phyloP scores from a whole-genome alignment of 92 coral and sea anemone species.

The Zoanthus gigantus region DNA sequence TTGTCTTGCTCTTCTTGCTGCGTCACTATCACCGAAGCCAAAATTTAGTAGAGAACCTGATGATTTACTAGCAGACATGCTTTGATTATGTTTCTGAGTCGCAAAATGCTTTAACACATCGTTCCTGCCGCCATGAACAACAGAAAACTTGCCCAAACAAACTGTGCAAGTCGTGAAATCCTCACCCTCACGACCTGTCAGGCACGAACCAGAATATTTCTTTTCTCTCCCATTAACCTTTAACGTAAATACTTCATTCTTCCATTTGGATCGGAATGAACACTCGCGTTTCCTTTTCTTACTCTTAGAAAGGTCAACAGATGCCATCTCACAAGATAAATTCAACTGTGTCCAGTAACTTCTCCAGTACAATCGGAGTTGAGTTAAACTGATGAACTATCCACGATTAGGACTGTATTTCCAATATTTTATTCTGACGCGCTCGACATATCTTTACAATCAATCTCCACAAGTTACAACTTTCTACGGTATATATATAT shows the following conservation, averaged over 20 bases:
- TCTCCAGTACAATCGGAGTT: no score
- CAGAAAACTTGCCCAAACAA: conserved; percentile 11
- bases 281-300: no score
- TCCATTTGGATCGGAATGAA: conserved; percentile 19
- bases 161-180: conserved; percentile 22
- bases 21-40: conserved; percentile 45
- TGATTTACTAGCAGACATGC: conserved; percentile 27
- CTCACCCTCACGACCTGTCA: conserved; percentile 25
- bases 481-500: no score
- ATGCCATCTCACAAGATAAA: conserved; percentile 20
- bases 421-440: no score
- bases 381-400: no score
- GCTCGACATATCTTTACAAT: no score
- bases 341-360: neutral
- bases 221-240: neutral
- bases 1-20: conserved; percentile 24
- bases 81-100: conserved; percentile 16
- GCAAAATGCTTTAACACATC: conserved; percentile 20
- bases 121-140: conserved; percentile 6
- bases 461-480: no score
- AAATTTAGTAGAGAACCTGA: conserved; percentile 27
- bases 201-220: conserved; percentile 29
- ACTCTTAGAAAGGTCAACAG: conserved; percentile 7
- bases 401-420: no score
- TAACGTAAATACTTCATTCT: conserved; percentile 13